Evolutionary conservation across 2,797 vertebrate genomes (phyloP).

Genomic region (Cheirogaleus major): DNA sequence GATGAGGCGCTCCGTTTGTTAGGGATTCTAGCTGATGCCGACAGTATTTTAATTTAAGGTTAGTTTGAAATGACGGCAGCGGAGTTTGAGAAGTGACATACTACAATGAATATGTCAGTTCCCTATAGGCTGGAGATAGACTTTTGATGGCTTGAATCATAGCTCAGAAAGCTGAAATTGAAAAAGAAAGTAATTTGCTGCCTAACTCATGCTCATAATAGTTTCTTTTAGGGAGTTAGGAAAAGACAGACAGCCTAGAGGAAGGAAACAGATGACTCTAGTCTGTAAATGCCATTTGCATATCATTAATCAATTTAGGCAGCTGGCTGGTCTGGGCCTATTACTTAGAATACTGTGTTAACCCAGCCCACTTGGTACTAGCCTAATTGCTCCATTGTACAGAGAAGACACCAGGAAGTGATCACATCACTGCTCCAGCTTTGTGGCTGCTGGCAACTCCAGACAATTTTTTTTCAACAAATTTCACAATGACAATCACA

Average conservation of each 20-base stretch:
- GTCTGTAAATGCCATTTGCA: constrained; percentile 62
- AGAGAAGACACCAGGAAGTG: constrained; percentile 44
- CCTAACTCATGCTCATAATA: constrained; percentile 48
- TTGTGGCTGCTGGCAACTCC: background rate
- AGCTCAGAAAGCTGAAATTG: constrained; percentile 73
- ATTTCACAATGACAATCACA: background rate
- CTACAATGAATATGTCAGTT: constrained; percentile 80
- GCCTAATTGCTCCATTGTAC: constrained; percentile 12
- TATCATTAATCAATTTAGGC: constrained; percentile 68
- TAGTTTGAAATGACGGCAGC: constrained; percentile 81
- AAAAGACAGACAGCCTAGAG: constrained; percentile 44
- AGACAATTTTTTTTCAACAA: background rate
- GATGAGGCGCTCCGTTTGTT: constrained; percentile 84
- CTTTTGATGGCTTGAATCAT: constrained; percentile 78
- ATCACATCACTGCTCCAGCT: background rate
- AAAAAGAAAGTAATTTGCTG: constrained; percentile 76
- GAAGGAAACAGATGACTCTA: background rate
- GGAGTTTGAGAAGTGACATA: constrained; percentile 81
- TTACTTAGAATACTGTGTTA: constrained; percentile 58
- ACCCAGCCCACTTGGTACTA: constrained; percentile 64
- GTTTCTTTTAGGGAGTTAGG: constrained; percentile 50
- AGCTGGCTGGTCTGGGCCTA: constrained; percentile 53
- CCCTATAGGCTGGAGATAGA: constrained; percentile 77
- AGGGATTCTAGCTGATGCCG: constrained; percentile 84
- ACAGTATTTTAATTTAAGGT: constrained; percentile 85